Base-by-base conservation (phyloP, 2,797 vertebrate genomes). In the Halcyon chelicuti region DNA sequence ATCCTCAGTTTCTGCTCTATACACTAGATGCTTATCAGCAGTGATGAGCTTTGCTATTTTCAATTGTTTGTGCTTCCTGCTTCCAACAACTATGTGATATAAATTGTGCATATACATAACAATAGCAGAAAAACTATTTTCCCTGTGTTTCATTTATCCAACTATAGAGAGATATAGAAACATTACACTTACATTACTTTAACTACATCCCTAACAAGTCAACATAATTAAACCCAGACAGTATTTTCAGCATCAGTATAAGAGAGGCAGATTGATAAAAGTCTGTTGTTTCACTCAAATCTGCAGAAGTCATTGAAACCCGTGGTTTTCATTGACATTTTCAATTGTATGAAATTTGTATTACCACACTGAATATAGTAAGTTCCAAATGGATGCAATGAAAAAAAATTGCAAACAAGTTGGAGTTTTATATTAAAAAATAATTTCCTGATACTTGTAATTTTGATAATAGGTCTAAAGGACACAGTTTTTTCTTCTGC, bases 401-500 rank as follows among this genome's bases (percentile, higher is more conserved):
- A 12, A 6, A 68, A 51, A 37, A 54, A 49, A 39, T 23, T 44
- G 11, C 2, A 52, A 74, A 54, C 2, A 8, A 28, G 2, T 23
- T 39, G 6, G 1, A 14, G 28, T 22, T 68, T 76, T 39, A 31
- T 44, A 18, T 16, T 58, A 8, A 73, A 76, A 83, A 35, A 33
- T 17, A 21, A 57, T 1, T 21, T 9, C 11, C 7, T 57, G 10
- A 65, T 0, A 2, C 8, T 8, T 44, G 2, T 13, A n/a, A 35
- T 58, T 85, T 85, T 78, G 3, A 37, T 58, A 49, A 49, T 52
- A 44, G 1, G 3, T 57, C 9, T 67, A 54, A 75, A 75, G 8
- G 33, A 10, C 15, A 19, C 3, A 12, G 14, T 7, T 4, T 57
- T 79, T 62, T 57, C 20, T 71, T 7, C 18, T 60, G 28, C 74